Evolutionary conservation across 2,797 vertebrate genomes (phyloP), one percentile per base, ranked within the genome.

Genomic region (Acanthurus leucopareius): DNA sequence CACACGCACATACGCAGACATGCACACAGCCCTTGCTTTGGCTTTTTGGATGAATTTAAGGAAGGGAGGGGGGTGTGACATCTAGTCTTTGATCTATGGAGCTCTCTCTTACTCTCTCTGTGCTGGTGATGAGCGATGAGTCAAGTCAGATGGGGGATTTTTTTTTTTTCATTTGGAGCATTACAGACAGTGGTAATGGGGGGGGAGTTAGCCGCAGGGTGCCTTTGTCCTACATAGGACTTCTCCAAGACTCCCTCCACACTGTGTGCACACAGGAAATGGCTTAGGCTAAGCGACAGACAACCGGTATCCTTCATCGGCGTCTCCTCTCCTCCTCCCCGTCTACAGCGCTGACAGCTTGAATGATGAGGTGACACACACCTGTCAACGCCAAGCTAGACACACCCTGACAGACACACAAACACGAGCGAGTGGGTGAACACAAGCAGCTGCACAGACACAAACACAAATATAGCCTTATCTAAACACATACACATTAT

Each of bases 181-280:
- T 89, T 89, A 84, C 82, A 87, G 84, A 91, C 88, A 86, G 71
- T 86, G 77, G 86, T 87, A 91, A 88, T 87, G 77, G 76, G 82
- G 77, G 80, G 20, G 44, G 20, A 51, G 82, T 78, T 89, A 65
- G 91, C 91, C 77, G 63, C 84, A 87, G 90, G 92, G 93, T 81
- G 83, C 75, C 75, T 91, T 92, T 92, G 93, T 94, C 91, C 93
- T 94, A 94, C 82, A 93, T 94, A 90, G 81, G 87, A 89, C 73
- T 89, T 87, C 63, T 86, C 77, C 67, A 82, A 85, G 88, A 77
- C 62, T 86, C 79, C 32, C 28, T 74, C 74, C 60, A 84, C 73
- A 92, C 60, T 75, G 75, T 67, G 84, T n/a, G 68, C 49, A 7
- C 69, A 57, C 76, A 82, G 87, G 85, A 91, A 91, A 86, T 82